These are phyloP conservation scores for Rhinogobius similis DNA, from an alignment of 2,113 vertebrate genomes.

Conservation along the genomic window DNA sequence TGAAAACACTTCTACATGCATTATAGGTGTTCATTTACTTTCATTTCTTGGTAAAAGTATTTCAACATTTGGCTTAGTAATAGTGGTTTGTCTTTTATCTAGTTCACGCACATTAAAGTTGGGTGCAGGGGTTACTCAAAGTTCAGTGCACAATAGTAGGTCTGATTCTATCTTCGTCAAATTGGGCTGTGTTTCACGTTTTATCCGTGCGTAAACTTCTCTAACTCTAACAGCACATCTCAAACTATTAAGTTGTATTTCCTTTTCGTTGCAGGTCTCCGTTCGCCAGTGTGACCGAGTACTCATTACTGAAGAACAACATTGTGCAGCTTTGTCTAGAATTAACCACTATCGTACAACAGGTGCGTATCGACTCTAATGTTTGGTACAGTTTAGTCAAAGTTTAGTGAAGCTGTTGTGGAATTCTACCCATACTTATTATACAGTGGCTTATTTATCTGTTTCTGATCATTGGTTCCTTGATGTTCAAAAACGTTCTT, in stretches of 20 bases:
- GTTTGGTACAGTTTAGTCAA: too few species aligned
- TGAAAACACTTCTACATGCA: too few species aligned
- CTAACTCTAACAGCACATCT: not conserved
- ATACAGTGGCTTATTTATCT: too few species aligned
- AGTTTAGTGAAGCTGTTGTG: too few species aligned
- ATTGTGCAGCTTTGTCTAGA: constrained; percentile 94
- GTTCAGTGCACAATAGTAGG: not conserved
- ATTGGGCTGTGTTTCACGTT: not conserved
- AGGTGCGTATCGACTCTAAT: constrained; percentile 72
- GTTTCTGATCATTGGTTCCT: too few species aligned
- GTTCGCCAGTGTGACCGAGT: constrained; percentile 92
- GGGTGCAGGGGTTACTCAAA: not conserved
- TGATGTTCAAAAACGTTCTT: too few species aligned
- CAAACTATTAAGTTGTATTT: not conserved
- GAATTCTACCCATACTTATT: too few species aligned
- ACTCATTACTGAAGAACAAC: constrained; percentile 93
- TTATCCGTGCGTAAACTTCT: not conserved
- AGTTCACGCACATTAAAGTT: not conserved
- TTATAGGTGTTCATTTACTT: too few species aligned
- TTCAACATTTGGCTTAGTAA: too few species aligned
- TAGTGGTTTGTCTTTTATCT: not conserved
- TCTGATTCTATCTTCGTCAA: not conserved
- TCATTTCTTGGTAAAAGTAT: too few species aligned
- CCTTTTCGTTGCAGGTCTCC: constrained; percentile 82
- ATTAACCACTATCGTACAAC: constrained; percentile 93